Percentiles rank a stretch among this genome's conserved stretches.
phyloP scores from a whole-genome alignment of 2,113 vertebrate species.

The Paedocypris sp. region DNA sequence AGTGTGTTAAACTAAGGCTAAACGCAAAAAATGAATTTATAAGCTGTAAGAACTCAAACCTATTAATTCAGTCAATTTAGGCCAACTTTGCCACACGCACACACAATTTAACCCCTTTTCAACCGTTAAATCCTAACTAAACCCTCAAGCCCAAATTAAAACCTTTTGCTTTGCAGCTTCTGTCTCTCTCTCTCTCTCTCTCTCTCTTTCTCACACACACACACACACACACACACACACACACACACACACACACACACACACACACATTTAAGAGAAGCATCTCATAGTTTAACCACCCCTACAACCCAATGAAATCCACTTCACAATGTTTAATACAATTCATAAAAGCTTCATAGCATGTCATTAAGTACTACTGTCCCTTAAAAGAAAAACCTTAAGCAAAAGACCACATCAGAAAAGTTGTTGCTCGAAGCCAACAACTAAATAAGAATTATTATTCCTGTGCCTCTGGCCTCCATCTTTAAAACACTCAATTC shows the following conservation, averaged over 20 bases:
- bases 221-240: background rate
- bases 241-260: background rate
- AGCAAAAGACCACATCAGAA: no score
- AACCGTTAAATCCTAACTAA: constrained; percentile 58
- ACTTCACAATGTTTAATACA: constrained; percentile 17
- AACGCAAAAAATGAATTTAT: constrained; percentile 5
- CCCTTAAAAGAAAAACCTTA: background rate
- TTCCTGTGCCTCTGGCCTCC: background rate
- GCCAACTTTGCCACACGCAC: constrained; percentile 24
- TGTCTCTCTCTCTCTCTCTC: constrained; percentile 11
- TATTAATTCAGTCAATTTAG: constrained; percentile 65
- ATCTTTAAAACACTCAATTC: constrained; percentile 15
- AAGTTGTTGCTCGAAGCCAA: background rate
- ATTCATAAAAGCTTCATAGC: constrained; percentile 11
- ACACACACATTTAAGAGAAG: background rate
- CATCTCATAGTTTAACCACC: constrained; percentile 4
- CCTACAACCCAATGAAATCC: constrained; percentile 9
- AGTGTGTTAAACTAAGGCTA: no score
- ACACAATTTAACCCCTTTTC: constrained; percentile 51
- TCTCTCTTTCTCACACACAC: background rate
- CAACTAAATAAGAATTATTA: constrained; percentile 12
- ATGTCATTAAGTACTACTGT: background rate
- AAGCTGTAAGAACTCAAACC: constrained; percentile 53
- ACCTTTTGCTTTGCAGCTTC: background rate
- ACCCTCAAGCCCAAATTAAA: constrained; percentile 46